These are phyloP conservation scores for Hylyphantes graminicola DNA, from an alignment of 1,140 invertebrate species.

Conservation along the genomic window DNA sequence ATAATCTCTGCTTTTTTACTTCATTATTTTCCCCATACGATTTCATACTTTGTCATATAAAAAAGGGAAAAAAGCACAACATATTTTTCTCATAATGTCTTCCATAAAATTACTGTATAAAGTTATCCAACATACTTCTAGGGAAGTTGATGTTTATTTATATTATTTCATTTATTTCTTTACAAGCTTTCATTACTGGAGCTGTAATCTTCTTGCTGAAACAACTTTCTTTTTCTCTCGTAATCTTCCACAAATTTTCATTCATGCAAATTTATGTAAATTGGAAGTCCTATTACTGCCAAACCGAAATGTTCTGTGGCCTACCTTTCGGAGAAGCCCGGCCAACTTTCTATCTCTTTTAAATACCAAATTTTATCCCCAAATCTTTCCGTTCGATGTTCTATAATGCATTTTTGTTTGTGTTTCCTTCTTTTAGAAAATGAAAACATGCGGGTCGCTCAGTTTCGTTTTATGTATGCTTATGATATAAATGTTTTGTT, in stretches of 20 bases:
- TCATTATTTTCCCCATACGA: no score
- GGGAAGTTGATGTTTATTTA: no score
- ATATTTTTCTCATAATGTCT: no score
- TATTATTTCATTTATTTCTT: conserved; percentile 1
- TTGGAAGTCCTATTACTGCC: not conserved
- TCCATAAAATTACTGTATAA: no score
- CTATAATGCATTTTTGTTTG: not conserved
- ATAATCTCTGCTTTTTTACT: no score
- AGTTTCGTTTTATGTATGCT: no score
- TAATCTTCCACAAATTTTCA: conserved; percentile 26
- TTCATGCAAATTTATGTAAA: conserved; percentile 37
- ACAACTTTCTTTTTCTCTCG: not conserved
- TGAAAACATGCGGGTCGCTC: no score
- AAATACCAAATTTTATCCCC: conserved; percentile 15
- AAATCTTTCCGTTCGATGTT: not conserved
- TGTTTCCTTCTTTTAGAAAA: no score
- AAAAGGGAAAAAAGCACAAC: no score
- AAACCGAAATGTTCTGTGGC: not conserved
- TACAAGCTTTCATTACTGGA: not conserved
- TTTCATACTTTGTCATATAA: no score
- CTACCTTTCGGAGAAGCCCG: not conserved
- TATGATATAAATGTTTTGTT: no score
- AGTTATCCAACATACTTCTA: no score
- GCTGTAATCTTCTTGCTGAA: not conserved
- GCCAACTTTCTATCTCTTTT: conserved; percentile 22